phyloP scores from a whole-genome alignment of 1,140 invertebrate species.

The Drosophila subobscura region DNA sequence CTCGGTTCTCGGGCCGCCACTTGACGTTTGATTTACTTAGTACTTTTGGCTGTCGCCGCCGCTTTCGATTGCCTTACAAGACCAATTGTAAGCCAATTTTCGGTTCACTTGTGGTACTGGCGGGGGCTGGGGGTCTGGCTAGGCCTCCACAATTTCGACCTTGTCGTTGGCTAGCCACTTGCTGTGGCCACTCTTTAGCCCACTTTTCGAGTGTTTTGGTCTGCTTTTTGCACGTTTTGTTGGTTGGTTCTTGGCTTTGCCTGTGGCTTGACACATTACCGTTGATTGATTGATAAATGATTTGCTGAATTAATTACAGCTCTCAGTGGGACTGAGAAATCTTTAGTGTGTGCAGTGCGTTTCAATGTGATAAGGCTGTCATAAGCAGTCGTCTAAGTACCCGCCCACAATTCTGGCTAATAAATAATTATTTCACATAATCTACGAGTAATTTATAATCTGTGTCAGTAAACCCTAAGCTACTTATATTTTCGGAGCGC shows the following conservation, averaged over 20 bases:
- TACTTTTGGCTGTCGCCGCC: conserved; percentile 25
- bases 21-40: conserved; percentile 61
- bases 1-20: conserved; percentile 54
- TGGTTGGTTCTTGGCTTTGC: conserved; percentile 20
- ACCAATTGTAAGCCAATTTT: conserved; percentile 81
- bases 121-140: background rate
- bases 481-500: too few species aligned
- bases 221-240: conserved; percentile 35
- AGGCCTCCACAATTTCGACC: conserved; percentile 46
- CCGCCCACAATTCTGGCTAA: too few species aligned
- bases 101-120: conserved; percentile 29
- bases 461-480: too few species aligned
- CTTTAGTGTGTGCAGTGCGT: background rate
- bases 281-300: conserved; percentile 77
- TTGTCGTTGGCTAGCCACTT: conserved; percentile 46
- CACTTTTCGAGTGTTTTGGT: conserved; percentile 53
- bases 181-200: conserved; percentile 43
- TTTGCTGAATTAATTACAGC: conserved; percentile 71
- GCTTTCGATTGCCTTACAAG: conserved; percentile 39
- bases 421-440: too few species aligned
- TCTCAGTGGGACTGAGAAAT: conserved; percentile 26
- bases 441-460: too few species aligned
- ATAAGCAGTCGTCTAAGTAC: too few species aligned
- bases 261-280: conserved; percentile 62
- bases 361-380: too few species aligned